These are phyloP conservation scores for Crotalus horridus DNA, from an alignment of 2,113 vertebrate species.

Conservation along the genomic window DNA sequence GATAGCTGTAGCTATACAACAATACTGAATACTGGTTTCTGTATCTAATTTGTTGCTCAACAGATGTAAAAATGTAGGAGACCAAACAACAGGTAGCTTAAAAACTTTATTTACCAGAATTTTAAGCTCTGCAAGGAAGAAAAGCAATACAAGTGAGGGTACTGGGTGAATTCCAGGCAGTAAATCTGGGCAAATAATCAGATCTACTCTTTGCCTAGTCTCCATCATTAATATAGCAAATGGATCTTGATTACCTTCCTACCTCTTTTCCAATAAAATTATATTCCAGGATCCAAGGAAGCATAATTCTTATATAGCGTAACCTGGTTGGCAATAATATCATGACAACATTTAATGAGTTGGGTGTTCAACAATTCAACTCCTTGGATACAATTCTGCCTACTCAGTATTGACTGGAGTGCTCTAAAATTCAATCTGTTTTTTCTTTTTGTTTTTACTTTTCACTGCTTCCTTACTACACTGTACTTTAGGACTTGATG, in stretches of 20 bases:
- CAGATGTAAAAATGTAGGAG: background rate
- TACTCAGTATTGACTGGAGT: background rate
- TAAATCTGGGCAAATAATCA: background rate
- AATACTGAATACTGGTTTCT: background rate
- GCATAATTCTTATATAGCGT: background rate
- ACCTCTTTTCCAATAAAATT: background rate
- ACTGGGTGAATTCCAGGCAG: background rate
- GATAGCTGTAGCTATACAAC: slow-evolving; percentile 14
- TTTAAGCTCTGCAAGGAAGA: background rate
- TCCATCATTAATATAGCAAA: background rate
- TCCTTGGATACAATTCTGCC: background rate
- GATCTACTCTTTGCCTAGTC: background rate
- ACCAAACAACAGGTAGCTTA: background rate
- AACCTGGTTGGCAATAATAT: background rate
- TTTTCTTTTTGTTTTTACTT: background rate
- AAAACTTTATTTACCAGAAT: background rate
- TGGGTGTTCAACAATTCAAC: background rate
- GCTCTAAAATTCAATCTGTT: background rate
- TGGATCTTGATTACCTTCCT: background rate
- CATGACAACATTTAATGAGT: background rate
- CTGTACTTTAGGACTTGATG: background rate
- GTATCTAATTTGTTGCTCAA: background rate
- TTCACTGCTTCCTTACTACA: background rate
- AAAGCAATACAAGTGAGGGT: background rate
- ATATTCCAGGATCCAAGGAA: background rate